phyloP scores from a whole-genome alignment of 2,113 vertebrate genomes.

The Centrocercus urophasianus region DNA sequence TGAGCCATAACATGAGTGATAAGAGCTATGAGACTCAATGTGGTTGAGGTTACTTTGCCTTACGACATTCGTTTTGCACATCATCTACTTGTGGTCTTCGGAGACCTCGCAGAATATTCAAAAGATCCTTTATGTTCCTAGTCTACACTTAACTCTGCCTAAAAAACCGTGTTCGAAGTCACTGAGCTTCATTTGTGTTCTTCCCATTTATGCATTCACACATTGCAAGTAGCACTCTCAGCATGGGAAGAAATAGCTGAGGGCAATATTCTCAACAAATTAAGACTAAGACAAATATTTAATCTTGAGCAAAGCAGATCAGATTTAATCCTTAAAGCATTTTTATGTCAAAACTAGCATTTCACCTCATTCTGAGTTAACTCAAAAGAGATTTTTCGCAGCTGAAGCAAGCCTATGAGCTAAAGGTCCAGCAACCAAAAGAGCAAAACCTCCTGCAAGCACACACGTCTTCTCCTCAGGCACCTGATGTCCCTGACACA shows the following conservation, averaged over 20 bases:
- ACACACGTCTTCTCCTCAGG: neutral
- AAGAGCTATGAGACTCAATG: neutral
- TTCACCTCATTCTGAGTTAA: neutral
- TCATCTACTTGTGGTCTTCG: neutral
- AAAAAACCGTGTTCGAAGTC: neutral
- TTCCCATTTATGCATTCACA: neutral
- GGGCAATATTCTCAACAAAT: neutral
- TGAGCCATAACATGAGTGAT: neutral
- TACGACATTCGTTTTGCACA: neutral
- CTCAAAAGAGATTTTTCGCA: neutral
- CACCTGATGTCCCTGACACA: neutral
- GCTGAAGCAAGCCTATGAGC: neutral
- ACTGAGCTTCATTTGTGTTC: neutral
- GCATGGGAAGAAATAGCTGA: neutral
- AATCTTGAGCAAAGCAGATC: neutral
- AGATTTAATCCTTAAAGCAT: neutral
- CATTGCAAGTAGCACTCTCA: neutral
- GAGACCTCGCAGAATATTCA: neutral
- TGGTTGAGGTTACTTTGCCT: neutral
- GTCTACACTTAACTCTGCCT: neutral
- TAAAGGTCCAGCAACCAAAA: neutral
- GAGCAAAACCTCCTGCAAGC: fast-evolving
- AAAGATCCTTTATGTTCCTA: neutral
- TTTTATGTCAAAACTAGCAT: neutral
- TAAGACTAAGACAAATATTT: neutral